Percentiles rank a stretch among this genome's conserved stretches.
These are phyloP conservation scores for Pipra filicauda DNA, from an alignment of 2,113 vertebrate species.

Conservation along the genomic window DNA sequence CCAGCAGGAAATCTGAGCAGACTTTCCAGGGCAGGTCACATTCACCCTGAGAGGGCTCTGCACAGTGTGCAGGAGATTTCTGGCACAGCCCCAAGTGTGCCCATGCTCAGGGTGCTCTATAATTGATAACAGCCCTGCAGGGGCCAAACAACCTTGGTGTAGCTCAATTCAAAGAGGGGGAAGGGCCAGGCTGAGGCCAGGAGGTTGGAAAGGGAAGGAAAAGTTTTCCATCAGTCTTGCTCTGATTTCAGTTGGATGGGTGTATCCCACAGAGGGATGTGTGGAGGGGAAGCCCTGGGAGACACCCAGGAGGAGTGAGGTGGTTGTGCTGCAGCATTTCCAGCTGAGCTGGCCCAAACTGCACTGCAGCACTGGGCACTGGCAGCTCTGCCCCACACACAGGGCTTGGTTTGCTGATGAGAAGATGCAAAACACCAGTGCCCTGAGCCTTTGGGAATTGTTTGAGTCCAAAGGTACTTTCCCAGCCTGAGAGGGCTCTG, in stretches of 20 bases:
- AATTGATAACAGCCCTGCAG: not conserved
- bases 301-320: not conserved
- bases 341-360: rapidly evolving
- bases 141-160: not conserved
- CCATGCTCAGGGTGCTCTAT: not conserved
- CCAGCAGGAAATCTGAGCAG: not conserved
- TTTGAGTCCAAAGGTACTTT: not conserved
- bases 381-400: not conserved
- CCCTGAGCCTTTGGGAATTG: not conserved
- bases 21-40: not conserved
- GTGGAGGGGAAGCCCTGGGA: not conserved
- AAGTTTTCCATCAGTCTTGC: not conserved
- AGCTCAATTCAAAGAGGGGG: not conserved
- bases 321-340: not conserved
- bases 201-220: not conserved
- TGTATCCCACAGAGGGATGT: not conserved
- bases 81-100: not conserved
- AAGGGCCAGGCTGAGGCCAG: not conserved
- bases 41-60: not conserved
- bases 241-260: not conserved
- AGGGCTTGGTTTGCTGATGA: not conserved
- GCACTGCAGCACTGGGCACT: not conserved
- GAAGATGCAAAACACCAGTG: not conserved
- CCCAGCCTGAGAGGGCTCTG: not conserved
- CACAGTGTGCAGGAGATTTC: rapidly evolving